Percentiles rank a stretch among this genome's conserved stretches.
Conservation (phyloP, 2,797 vertebrate species). For the Acestrorhynchus altus region DNA sequence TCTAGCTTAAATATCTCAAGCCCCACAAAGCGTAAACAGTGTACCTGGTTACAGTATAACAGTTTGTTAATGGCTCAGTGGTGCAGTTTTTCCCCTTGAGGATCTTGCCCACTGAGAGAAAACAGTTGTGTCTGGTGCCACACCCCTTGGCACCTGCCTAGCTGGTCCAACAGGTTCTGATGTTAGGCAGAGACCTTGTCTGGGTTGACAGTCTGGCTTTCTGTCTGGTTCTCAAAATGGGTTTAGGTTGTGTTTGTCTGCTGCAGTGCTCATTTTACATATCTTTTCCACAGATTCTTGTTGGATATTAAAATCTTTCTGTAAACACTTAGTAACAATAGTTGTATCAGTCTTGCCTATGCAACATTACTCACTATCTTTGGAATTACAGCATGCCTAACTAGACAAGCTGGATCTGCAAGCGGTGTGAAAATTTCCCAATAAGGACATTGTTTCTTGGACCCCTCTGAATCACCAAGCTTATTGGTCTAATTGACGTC, state of each 20-base stretch:
- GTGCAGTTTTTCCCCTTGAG: conserved; percentile 27
- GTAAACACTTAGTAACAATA: background rate
- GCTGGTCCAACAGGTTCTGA: conserved; percentile 47
- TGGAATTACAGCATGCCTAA: conserved; percentile 29
- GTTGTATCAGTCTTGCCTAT: background rate
- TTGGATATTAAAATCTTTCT: background rate
- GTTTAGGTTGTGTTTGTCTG: conserved; percentile 6
- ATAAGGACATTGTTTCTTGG: conserved; percentile 41
- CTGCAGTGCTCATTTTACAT: conserved; percentile 38
- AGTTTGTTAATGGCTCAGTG: conserved; percentile 1
- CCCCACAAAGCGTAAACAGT: background rate
- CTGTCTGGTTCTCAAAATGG: background rate
- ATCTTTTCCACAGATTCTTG: background rate
- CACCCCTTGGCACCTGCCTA: conserved; percentile 35
- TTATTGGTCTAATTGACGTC: conserved; percentile 24
- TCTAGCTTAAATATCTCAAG: conserved; percentile 28
- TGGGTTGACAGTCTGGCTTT: conserved; percentile 10
- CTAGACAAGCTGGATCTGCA: conserved; percentile 38
- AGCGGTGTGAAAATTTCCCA: conserved; percentile 23
- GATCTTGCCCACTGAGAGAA: conserved; percentile 9
- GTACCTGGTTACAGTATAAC: conserved; percentile 23
- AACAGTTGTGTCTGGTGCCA: conserved; percentile 11
- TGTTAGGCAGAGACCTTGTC: conserved; percentile 15
- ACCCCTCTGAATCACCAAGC: conserved; percentile 26
- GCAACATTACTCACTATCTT: background rate